Conservation (phyloP, 2,113 vertebrate genomes). For the Pyxicephalus adspersus region DNA sequence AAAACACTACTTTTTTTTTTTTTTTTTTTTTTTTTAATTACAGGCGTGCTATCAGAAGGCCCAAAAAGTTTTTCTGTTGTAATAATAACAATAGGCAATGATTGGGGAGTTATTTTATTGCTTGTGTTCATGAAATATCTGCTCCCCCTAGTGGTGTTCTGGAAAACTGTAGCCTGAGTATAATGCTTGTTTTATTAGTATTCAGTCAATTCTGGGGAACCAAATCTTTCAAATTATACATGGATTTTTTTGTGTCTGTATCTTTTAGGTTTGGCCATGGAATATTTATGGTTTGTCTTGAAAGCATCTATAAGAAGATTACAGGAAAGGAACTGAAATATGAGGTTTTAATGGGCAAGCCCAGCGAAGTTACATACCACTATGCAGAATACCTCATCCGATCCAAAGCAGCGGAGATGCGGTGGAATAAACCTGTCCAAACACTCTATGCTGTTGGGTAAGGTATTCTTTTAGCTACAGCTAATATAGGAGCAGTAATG, state of each 20-base stretch:
- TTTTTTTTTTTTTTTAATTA: too few species aligned
- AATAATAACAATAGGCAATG: too few species aligned
- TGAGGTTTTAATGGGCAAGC: conserved; percentile 83
- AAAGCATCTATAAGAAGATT: conserved; percentile 87
- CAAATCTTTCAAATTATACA: too few species aligned
- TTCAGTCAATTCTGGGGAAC: too few species aligned
- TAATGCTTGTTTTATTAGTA: too few species aligned
- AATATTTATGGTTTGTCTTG: conserved; percentile 86
- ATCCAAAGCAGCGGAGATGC: conserved; percentile 72
- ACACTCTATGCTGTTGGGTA: conserved; percentile 87
- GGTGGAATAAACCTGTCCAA: conserved; percentile 71
- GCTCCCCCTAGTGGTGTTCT: not conserved
- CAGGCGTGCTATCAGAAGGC: too few species aligned
- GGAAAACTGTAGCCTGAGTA: not conserved
- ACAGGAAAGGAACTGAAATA: conserved; percentile 84
- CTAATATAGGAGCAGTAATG: not conserved
- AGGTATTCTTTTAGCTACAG: conserved; percentile 43
- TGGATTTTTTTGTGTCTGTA: too few species aligned
- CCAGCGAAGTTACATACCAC: conserved; percentile 84
- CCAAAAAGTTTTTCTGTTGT: too few species aligned
- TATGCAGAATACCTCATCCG: conserved; percentile 84
- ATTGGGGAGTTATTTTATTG: too few species aligned
- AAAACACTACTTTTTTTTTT: too few species aligned
- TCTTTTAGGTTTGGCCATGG: conserved; percentile 82
- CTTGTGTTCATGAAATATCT: not conserved